Evolutionary conservation across 1,140 invertebrate genomes (phyloP).

Genomic region (Anagrus nilaparvatae): DNA sequence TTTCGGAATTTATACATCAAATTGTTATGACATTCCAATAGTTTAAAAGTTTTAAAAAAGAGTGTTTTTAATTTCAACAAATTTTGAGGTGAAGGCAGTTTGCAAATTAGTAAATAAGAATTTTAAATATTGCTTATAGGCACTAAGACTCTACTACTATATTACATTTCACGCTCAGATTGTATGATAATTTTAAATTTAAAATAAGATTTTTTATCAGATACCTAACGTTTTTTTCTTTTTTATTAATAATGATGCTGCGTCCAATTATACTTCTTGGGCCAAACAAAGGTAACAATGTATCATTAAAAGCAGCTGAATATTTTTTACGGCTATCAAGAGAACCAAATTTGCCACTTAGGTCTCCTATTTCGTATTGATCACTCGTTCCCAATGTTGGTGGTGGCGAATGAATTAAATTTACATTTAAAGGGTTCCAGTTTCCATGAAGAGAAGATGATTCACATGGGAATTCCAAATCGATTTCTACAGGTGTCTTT

Average conservation of each 20-base stretch:
- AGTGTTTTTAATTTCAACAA: too few relatives aligned
- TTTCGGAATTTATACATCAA: too few relatives aligned
- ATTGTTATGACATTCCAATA: too few relatives aligned
- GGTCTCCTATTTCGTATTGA: conserved; percentile 81
- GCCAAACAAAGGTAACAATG: conserved; percentile 75
- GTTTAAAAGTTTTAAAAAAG: too few relatives aligned
- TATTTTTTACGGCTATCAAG: conserved; percentile 50
- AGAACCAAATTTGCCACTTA: conserved; percentile 82
- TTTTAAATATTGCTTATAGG: too few relatives aligned
- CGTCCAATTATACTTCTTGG: conserved; percentile 72
- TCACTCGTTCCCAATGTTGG: conserved; percentile 62
- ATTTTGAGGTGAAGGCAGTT: too few relatives aligned
- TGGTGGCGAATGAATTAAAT: conserved; percentile 48
- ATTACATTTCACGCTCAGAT: too few relatives aligned
- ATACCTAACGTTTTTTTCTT: conserved; percentile 46
- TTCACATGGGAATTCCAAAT: conserved; percentile 82
- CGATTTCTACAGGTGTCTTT: conserved; percentile 66
- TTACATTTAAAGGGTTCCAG: conserved; percentile 72
- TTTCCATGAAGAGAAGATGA: conserved; percentile 65
- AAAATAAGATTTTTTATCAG: neutral
- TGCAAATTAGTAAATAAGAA: conserved; percentile 5
- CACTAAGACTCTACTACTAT: too few relatives aligned
- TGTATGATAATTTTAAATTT: neutral
- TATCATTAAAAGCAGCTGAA: conserved; percentile 63
- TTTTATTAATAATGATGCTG: conserved; percentile 78